Conservation (phyloP, 2,797 vertebrate species). For the Antrozous pallidus region DNA sequence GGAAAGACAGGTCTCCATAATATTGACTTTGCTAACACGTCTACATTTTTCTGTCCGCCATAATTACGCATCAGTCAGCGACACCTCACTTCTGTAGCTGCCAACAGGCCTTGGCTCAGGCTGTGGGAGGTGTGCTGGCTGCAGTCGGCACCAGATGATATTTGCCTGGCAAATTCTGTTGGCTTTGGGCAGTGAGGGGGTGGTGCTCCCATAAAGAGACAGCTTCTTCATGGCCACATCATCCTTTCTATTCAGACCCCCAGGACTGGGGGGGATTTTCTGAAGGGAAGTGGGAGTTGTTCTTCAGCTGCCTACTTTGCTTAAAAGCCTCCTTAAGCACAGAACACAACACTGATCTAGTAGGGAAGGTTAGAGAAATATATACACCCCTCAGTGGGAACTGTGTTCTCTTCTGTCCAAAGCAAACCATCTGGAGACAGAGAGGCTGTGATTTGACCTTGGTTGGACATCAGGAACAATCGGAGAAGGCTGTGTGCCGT, state of each 20-base stretch:
- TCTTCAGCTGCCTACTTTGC: background rate
- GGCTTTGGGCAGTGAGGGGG: background rate
- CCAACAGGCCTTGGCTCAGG: constrained; percentile 59
- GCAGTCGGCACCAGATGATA: constrained; percentile 8
- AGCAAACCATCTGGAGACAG: background rate
- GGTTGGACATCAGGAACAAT: background rate
- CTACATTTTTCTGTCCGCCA: constrained; percentile 75
- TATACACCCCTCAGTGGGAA: background rate
- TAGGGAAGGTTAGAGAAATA: background rate
- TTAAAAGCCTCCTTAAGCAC: background rate
- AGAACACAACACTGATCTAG: background rate
- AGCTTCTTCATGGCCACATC: background rate
- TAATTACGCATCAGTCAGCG: constrained; percentile 74
- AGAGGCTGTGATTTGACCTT: constrained; percentile 5
- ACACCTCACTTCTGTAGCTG: constrained; percentile 66
- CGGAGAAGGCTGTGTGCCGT: background rate
- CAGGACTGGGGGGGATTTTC: background rate
- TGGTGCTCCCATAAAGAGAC: background rate
- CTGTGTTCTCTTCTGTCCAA: constrained; percentile 18
- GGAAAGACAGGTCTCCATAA: constrained; percentile 80
- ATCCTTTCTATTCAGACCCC: background rate
- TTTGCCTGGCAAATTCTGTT: constrained; percentile 35
- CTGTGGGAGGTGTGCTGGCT: background rate
- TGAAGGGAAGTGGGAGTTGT: background rate
- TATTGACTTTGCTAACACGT: constrained; percentile 83